phyloP scores from a whole-genome alignment of 1,140 invertebrate genomes.

The Mercenaria mercenaria region DNA sequence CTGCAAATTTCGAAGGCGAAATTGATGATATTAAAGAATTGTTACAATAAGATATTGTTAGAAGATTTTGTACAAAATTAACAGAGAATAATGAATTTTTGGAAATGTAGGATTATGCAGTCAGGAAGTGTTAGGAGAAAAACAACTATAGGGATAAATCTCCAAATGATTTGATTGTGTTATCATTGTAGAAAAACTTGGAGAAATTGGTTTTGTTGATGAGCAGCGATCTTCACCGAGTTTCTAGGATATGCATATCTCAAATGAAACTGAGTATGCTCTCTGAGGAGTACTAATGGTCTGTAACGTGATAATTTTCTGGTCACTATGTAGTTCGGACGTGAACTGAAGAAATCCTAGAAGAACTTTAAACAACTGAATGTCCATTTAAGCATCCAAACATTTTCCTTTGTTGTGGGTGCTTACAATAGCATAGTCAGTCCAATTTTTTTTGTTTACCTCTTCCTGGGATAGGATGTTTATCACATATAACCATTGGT shows the following conservation, averaged over 20 bases:
- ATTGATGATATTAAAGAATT: neutral
- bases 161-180: conserved; percentile 58
- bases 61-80: neutral
- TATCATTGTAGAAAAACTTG: conserved; percentile 16
- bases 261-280: neutral
- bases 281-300: neutral
- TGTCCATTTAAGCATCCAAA: conserved; percentile 17
- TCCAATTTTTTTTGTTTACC: neutral
- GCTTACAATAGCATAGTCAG: neutral
- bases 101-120: neutral
- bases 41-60: neutral
- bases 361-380: conserved; percentile 13
- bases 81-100: conserved; percentile 12
- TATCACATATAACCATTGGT: neutral
- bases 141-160: conserved; percentile 5
- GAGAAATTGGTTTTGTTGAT: conserved; percentile 27
- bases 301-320: neutral
- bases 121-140: conserved; percentile 31
- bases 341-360: neutral
- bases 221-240: neutral
- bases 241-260: neutral
- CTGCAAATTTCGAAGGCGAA: conserved; percentile 7
- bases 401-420: conserved; percentile 8
- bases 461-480: neutral
- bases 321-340: neutral